Evolutionary conservation across 1,140 invertebrate species (phyloP).

Genomic region (Drosophila insularis): DNA sequence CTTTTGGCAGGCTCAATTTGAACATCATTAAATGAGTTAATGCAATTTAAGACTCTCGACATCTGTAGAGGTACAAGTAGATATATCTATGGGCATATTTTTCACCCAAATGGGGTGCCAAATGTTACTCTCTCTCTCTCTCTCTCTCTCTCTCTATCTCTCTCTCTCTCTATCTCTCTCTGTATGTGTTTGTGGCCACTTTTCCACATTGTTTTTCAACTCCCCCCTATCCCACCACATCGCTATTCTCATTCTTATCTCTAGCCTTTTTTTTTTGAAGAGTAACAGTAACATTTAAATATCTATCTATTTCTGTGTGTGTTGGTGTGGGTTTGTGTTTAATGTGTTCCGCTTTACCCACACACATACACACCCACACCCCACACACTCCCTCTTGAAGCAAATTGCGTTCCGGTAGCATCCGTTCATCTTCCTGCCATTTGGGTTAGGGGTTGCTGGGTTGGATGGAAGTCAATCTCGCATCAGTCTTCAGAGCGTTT

Average conservation of each 20-base stretch:
- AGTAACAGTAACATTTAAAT: conserved; percentile 64
- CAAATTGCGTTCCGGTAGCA: conserved; percentile 43
- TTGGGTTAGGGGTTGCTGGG: conserved; percentile 18
- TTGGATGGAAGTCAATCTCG: conserved; percentile 53
- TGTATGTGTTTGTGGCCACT: conserved; percentile 33
- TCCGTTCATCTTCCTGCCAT: conserved; percentile 19
- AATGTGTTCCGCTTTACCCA: conserved; percentile 39
- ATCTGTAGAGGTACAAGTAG: conserved; percentile 54
- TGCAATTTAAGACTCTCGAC: conserved; percentile 74
- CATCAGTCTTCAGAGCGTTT: conserved; percentile 75
- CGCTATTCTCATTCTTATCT: conserved; percentile 15
- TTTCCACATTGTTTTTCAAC: conserved; percentile 31
- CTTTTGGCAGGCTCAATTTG: conserved; percentile 60
- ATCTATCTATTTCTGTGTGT: conserved; percentile 32
- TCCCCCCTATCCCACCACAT: conserved; percentile 25
- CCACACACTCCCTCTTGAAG: conserved; percentile 14
- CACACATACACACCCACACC: neutral
- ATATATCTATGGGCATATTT: conserved; percentile 23
- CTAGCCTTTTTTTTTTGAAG: conserved; percentile 41
- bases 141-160: conserved; percentile 7
- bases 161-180: conserved; percentile 8
- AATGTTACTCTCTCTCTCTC: conserved; percentile 13
- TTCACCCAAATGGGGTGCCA: conserved; percentile 1
- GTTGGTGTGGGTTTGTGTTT: conserved; percentile 43
- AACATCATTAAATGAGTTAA: conserved; percentile 77